Percentiles rank a stretch among this genome's conserved stretches.
Evolutionary conservation across 2,797 vertebrate genomes (phyloP).

Genomic region (Hybognathus amarus): DNA sequence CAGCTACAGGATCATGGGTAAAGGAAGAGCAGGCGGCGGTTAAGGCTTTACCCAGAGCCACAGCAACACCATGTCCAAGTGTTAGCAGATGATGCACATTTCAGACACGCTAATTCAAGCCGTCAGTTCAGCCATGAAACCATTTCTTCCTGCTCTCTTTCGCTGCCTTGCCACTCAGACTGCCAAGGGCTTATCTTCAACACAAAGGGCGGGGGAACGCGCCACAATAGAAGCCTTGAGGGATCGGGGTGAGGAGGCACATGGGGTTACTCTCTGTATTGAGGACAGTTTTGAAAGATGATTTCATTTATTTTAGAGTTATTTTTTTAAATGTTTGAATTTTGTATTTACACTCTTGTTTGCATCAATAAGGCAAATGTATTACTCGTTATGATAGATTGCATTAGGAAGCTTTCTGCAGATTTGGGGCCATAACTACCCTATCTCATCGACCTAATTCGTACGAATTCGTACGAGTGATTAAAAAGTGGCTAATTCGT

Average conservation of each 20-base stretch:
- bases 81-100: constrained; percentile 82
- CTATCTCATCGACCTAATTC: no score
- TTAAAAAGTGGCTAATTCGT: no score
- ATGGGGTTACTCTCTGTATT: constrained; percentile 4
- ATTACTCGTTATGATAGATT: constrained; percentile 41
- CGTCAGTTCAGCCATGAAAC: constrained; percentile 81
- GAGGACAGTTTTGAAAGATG: constrained; percentile 13
- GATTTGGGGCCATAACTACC: constrained; percentile 46
- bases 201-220: constrained; percentile 38
- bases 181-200: constrained; percentile 64
- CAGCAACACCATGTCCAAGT: constrained; percentile 83
- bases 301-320: neutral
- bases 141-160: constrained; percentile 71
- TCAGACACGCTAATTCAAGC: constrained; percentile 78
- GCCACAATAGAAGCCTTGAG: constrained; percentile 3
- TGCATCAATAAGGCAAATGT: neutral
- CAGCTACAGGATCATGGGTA: constrained; percentile 78
- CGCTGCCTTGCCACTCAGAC: constrained; percentile 56
- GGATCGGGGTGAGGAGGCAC: neutral
- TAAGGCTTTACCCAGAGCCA: constrained; percentile 72
- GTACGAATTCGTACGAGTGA: no score
- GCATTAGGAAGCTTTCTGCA: constrained; percentile 34
- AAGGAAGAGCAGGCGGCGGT: constrained; percentile 67
- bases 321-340: neutral
- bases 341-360: constrained; percentile 2